Evolutionary conservation across 2,797 vertebrate species (phyloP).

Genomic region (Bradypus variegatus): DNA sequence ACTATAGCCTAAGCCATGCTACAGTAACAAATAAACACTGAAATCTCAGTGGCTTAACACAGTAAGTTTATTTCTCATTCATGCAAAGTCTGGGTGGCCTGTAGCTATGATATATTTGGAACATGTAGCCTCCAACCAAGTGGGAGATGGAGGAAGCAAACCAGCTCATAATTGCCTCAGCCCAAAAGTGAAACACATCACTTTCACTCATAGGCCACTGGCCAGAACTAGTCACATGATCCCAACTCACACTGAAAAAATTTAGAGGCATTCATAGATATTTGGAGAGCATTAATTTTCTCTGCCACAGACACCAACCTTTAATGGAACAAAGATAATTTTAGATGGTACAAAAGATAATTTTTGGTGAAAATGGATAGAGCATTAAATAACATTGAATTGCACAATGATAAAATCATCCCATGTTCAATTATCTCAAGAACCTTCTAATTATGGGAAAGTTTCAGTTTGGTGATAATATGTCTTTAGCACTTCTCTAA

Average conservation of each 20-base stretch:
- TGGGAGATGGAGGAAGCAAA: neutral
- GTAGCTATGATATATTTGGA: neutral
- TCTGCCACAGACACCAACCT: neutral
- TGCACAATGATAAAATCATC: neutral
- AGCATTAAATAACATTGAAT: neutral
- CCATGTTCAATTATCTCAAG: neutral
- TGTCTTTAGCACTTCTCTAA: neutral
- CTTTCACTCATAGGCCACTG: neutral
- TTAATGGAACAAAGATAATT: neutral
- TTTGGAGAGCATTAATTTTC: neutral
- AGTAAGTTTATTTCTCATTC: neutral
- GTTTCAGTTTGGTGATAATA: neutral
- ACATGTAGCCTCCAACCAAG: neutral
- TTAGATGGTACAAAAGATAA: neutral
- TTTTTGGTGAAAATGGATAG: neutral
- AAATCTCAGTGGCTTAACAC: neutral
- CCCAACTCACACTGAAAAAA: neutral
- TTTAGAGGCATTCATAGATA: rapidly evolving
- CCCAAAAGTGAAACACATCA: neutral
- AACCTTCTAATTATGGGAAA: neutral
- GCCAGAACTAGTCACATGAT: neutral
- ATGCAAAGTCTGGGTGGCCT: neutral
- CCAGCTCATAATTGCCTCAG: neutral
- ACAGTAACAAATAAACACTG: neutral
- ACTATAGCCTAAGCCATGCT: neutral